These are phyloP conservation scores for Avahi laniger DNA, from an alignment of 2,797 vertebrate species.

Conservation along the genomic window DNA sequence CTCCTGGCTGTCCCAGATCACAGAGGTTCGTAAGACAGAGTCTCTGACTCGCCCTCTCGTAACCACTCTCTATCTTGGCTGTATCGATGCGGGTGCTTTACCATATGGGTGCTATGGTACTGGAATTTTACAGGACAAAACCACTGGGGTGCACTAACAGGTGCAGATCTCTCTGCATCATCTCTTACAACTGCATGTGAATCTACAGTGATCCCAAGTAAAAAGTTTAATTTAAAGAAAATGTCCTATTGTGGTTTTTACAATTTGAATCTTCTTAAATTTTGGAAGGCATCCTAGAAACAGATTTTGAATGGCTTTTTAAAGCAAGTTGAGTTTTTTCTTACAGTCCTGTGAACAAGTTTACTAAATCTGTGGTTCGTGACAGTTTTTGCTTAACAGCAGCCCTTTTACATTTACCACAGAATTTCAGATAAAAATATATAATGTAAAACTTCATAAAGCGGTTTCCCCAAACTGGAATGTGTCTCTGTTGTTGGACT, in stretches of 20 bases:
- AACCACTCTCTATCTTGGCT: not conserved
- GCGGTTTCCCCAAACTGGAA: not conserved
- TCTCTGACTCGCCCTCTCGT: not conserved
- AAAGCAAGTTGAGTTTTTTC: not conserved
- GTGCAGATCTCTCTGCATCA: no score
- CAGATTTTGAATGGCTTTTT: not conserved
- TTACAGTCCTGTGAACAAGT: not conserved
- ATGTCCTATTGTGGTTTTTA: not conserved
- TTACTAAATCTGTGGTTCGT: not conserved
- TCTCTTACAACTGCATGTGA: not conserved
- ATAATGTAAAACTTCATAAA: not conserved
- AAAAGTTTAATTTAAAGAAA: not conserved
- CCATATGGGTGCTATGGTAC: no score
- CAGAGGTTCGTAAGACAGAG: not conserved
- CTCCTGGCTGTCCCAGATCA: not conserved
- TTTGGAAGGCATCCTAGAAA: not conserved
- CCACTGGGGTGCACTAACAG: rapidly evolving
- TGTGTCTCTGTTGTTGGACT: not conserved
- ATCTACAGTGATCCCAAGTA: not conserved
- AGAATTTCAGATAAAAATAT: not conserved
- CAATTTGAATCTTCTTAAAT: not conserved
- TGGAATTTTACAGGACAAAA: not conserved
- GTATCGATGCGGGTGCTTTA: no score
- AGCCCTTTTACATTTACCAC: not conserved
- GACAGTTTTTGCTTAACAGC: not conserved